Conservation (phyloP, 1,140 invertebrate species). For the Drosophila tropicalis region DNA sequence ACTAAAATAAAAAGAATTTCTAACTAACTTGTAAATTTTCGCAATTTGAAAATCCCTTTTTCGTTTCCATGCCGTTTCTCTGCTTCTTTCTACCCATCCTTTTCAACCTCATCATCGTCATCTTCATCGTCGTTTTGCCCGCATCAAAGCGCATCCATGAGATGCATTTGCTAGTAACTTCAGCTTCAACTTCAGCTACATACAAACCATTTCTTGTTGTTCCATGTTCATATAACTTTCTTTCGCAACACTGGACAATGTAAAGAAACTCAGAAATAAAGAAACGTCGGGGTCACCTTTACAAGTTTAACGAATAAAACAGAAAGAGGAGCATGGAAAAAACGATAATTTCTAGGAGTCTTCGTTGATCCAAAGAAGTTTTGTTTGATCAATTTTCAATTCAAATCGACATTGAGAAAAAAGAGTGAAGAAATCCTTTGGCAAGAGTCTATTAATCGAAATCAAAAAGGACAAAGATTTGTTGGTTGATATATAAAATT, state of each 20-base stretch:
- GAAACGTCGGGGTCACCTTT: too few relatives aligned
- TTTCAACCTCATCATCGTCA: not conserved
- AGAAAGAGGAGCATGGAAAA: too few relatives aligned
- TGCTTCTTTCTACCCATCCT: not conserved
- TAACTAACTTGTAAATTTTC: constrained; percentile 71
- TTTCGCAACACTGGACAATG: not conserved
- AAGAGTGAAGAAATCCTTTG: too few relatives aligned
- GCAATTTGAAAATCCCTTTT: constrained; percentile 63
- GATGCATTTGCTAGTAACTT: constrained; percentile 13
- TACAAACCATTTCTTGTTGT: not conserved
- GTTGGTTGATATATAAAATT: too few relatives aligned
- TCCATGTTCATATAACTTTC: not conserved
- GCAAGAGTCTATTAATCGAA: too few relatives aligned
- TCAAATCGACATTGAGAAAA: too few relatives aligned
- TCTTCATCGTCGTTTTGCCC: not conserved
- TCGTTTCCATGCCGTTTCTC: constrained; percentile 4
- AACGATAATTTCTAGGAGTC: too few relatives aligned
- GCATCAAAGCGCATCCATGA: constrained; percentile 19
- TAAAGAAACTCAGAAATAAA: not conserved
- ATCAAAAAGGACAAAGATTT: too few relatives aligned
- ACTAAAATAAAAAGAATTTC: constrained; percentile 63
- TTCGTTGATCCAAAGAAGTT: too few relatives aligned
- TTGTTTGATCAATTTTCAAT: too few relatives aligned
- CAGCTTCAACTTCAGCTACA: not conserved
- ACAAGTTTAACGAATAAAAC: too few relatives aligned